Conservation (phyloP, 1,140 invertebrate species). For the Andrena cerasifolii region DNA sequence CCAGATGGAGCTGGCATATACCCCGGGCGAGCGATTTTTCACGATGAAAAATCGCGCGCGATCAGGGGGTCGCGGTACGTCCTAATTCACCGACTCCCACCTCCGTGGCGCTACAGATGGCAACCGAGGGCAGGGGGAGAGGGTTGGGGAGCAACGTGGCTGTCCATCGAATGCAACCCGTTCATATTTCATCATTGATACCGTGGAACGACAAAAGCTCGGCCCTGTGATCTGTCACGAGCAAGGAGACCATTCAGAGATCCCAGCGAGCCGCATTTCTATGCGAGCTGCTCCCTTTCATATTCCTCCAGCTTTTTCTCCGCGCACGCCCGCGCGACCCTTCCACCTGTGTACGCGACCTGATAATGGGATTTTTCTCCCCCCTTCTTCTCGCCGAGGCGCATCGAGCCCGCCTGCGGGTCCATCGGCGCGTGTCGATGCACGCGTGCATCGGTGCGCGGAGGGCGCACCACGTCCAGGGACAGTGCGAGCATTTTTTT, state of each 20-base stretch:
- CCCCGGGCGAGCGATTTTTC: neutral
- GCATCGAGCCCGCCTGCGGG: neutral
- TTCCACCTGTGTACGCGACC: neutral
- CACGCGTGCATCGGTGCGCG: too few relatives aligned
- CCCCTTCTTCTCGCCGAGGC: neutral
- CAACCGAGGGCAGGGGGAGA: too few relatives aligned
- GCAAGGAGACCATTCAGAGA: slow-evolving; percentile 33
- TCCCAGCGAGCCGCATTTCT: slow-evolving; percentile 19
- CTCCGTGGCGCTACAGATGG: too few relatives aligned
- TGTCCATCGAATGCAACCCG: slow-evolving; percentile 7
- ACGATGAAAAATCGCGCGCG: neutral
- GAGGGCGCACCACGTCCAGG: neutral
- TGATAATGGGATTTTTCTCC: slow-evolving; percentile 23
- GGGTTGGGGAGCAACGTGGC: too few relatives aligned
- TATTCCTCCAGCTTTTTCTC: slow-evolving; percentile 7
- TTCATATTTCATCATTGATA: slow-evolving; percentile 43
- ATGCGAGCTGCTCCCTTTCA: slow-evolving; percentile 39
- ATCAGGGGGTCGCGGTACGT: neutral
- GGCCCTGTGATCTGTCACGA: slow-evolving; percentile 30
- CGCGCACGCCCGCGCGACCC: neutral
- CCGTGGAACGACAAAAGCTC: slow-evolving; percentile 29
- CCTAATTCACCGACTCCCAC: neutral
- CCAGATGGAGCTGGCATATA: neutral
- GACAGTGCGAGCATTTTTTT: neutral
- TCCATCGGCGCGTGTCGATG: neutral